These are phyloP conservation scores for Hetaerina americana DNA, from an alignment of 1,140 invertebrate genomes.

Conservation along the genomic window DNA sequence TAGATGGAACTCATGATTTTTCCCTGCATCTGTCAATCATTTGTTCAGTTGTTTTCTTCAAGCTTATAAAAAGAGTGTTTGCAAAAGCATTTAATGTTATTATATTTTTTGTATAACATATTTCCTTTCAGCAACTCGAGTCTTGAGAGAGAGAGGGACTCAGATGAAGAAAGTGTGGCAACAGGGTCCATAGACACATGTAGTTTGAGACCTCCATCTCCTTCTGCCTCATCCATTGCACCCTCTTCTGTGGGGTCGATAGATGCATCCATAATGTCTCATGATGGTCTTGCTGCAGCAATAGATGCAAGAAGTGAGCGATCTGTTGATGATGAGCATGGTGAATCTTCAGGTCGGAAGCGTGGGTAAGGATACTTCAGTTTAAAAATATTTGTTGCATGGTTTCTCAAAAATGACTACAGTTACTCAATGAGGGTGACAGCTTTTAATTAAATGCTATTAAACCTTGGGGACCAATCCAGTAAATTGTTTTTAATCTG, in stretches of 20 bases:
- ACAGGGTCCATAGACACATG: neutral
- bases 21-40: too few relatives aligned
- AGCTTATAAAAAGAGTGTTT: too few relatives aligned
- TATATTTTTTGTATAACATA: too few relatives aligned
- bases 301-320: neutral
- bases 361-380: neutral
- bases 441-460: too few relatives aligned
- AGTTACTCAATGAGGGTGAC: too few relatives aligned
- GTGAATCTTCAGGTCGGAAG: neutral
- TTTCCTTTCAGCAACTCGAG: slow-evolving; percentile 40
- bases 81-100: too few relatives aligned
- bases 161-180: slow-evolving; percentile 67
- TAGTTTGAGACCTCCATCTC: neutral
- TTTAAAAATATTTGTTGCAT: too few relatives aligned
- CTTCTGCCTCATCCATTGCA: neutral
- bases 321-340: neutral
- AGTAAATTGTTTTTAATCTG: too few relatives aligned
- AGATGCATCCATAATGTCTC: neutral
- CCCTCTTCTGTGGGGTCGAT: neutral
- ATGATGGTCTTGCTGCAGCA: neutral
- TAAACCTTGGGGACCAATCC: too few relatives aligned
- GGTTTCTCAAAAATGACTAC: too few relatives aligned
- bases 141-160: slow-evolving; percentile 59
- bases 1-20: too few relatives aligned
- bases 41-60: too few relatives aligned